phyloP scores from a whole-genome alignment of 2,888 invertebrate genomes.

The Autographa gamma region DNA sequence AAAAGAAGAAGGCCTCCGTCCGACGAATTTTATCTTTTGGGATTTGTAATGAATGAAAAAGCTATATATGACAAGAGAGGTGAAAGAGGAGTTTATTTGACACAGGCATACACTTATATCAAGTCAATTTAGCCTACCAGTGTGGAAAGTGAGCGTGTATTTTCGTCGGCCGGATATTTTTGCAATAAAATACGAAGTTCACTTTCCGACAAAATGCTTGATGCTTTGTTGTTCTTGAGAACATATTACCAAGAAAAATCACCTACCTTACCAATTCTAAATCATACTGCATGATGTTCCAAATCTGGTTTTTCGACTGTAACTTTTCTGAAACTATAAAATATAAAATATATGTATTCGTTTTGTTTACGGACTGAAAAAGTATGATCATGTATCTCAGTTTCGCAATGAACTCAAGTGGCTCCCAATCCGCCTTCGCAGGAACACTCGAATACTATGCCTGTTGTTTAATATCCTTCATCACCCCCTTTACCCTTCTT shows the following conservation, averaged over 20 bases:
- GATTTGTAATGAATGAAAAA: constrained; percentile 30
- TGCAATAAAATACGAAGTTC: constrained; percentile 29
- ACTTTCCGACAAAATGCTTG: constrained; percentile 19
- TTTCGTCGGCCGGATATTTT: constrained; percentile 23
- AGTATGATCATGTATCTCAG: no score
- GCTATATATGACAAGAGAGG: constrained; percentile 32
- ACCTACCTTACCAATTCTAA: no score
- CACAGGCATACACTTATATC: constrained; percentile 36
- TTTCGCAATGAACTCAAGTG: no score
- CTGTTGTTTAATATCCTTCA: no score
- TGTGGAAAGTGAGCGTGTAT: constrained; percentile 24
- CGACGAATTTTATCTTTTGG: constrained; percentile 24
- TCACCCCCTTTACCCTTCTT: no score
- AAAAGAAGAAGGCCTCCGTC: constrained; percentile 12
- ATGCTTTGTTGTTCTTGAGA: constrained; percentile 8
- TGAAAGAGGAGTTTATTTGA: constrained; percentile 31
- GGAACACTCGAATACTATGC: no score
- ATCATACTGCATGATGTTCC: no score
- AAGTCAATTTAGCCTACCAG: constrained; percentile 24
- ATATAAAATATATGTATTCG: no score
- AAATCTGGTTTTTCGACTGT: no score
- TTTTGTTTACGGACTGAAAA: no score
- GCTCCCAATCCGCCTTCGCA: no score
- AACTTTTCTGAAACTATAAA: no score
- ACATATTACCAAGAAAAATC: constrained; percentile 9